Percentiles rank a stretch among this genome's conserved stretches.
These are phyloP conservation scores for Cryptocephalus primarius DNA, from an alignment of 2,888 invertebrate genomes.

Conservation along the genomic window DNA sequence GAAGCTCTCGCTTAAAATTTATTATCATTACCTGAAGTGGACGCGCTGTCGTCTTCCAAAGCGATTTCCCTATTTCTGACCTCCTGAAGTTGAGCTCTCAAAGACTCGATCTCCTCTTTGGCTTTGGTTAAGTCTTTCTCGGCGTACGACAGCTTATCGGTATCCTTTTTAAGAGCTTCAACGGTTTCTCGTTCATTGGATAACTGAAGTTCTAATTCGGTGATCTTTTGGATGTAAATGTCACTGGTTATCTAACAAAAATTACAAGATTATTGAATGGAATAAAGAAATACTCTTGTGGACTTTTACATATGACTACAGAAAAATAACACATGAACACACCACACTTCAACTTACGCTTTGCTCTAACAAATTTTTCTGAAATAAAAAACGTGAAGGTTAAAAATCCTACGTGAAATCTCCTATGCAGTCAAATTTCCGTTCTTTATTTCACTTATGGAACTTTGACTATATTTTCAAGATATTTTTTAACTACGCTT, in stretches of 20 bases:
- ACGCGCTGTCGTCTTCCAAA: slow-evolving; percentile 17
- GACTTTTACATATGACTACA: background rate
- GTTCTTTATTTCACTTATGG: background rate
- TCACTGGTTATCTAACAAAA: slow-evolving; percentile 38
- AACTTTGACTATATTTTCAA: background rate
- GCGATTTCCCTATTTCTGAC: slow-evolving; percentile 39
- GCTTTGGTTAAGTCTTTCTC: slow-evolving; percentile 53
- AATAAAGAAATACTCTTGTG: background rate
- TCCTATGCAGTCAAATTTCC: no score
- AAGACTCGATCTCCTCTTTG: slow-evolving; percentile 46
- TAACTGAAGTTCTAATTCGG: slow-evolving; percentile 39
- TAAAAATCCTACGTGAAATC: slow-evolving; percentile 2
- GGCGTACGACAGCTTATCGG: slow-evolving; percentile 50
- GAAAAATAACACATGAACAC: slow-evolving; percentile 1
- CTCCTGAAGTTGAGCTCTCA: slow-evolving; percentile 43
- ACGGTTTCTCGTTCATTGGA: slow-evolving; percentile 37
- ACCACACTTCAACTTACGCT: slow-evolving; percentile 35
- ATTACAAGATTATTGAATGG: background rate
- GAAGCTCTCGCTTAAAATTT: background rate
- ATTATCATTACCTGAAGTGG: slow-evolving; percentile 14
- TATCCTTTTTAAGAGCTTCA: slow-evolving; percentile 42
- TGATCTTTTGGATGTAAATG: slow-evolving; percentile 37
- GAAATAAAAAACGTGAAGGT: slow-evolving; percentile 21
- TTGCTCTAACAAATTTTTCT: slow-evolving; percentile 38
- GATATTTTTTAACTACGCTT: background rate